These are phyloP conservation scores for Euproctis similis DNA, from an alignment of 2,888 invertebrate species.

Conservation along the genomic window DNA sequence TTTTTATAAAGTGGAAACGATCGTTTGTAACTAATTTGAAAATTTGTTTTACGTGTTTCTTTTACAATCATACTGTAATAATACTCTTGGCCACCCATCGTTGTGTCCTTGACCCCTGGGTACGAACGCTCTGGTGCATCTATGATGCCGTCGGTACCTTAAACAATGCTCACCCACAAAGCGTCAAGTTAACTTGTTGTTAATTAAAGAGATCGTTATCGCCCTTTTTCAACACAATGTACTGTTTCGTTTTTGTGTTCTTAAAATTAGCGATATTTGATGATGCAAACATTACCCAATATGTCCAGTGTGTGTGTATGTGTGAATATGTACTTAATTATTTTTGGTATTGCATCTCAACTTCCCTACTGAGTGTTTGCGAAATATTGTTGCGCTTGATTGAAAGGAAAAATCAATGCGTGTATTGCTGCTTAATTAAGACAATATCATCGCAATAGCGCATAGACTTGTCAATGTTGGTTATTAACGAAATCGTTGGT, in stretches of 20 bases:
- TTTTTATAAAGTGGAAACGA: too few relatives aligned
- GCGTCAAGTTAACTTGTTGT: constrained; percentile 19
- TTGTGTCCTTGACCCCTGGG: constrained; percentile 34
- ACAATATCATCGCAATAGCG: too few relatives aligned
- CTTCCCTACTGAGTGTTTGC: not conserved
- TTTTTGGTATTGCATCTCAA: not conserved
- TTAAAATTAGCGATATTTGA: constrained; percentile 10
- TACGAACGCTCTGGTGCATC: constrained; percentile 32
- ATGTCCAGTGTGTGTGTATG: constrained; percentile 1
- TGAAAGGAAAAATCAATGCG: not conserved
- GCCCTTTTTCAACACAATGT: constrained; percentile 13
- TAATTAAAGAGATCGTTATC: constrained; percentile 28
- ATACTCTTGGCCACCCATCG: constrained; percentile 14
- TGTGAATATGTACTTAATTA: constrained; percentile 3
- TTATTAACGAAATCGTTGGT: too few relatives aligned
- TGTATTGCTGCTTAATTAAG: too few relatives aligned
- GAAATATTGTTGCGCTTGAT: not conserved
- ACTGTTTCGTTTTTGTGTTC: constrained; percentile 17
- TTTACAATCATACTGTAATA: constrained; percentile 11
- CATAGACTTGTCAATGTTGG: too few relatives aligned
- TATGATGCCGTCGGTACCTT: constrained; percentile 14
- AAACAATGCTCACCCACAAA: constrained; percentile 24
- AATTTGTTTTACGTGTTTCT: too few relatives aligned
- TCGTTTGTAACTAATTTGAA: too few relatives aligned
- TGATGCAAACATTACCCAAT: constrained; percentile 10